Base-by-base conservation (phyloP, 92 coral and sea anemone genomes). In the Parazoanthus atlanticus region DNA sequence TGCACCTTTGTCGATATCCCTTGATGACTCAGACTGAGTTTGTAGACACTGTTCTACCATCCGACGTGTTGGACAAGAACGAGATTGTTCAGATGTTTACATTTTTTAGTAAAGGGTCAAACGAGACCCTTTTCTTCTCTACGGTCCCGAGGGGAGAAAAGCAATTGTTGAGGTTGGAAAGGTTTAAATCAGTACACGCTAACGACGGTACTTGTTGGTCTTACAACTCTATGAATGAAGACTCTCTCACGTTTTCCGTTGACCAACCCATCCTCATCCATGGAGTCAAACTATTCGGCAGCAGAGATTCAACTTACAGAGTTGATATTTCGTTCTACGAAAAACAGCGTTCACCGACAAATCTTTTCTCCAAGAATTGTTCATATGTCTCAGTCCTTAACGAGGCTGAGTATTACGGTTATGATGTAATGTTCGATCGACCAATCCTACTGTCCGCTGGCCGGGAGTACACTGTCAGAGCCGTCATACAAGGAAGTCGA, bases 391-490 rank as follows among this genome's bases (percentile, higher is more conserved):
- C 56, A 2, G 11, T 49, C 16, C 11, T 0, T 15, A 8, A 1
- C 16, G 8, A 0, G 4, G 38, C 38, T 0, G 38, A 0, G 38
- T 36, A 36, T 36, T 36, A 36, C 38, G 38, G 38, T 0, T 36
- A 36, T 36, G 4, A 1, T 36, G 38, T 36, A 36, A 36, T 36
- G 38, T 36, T 36, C 38, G 38, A 36, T 36, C 38, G 31, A 31
- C 91, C 95, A n/a, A 86, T 93, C 49, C 7, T 73, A 26, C 32
- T 90, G 6, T 29, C 69, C 23, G 71, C 61, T 49, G 43, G 83
- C 13, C 40, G 41, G 34, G 46, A 46, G 78, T 90, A 85, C 33
- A 56, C 76, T 21, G 38, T 90, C 83, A 88, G 28, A n/a, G 91
- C 88, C 29, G 38, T 0, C 38, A 15, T 21, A 17, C 15, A n/a